A percentile compares a stretch with the other conserved stretches of the same genome.
phyloP scores from a whole-genome alignment of 2,113 vertebrate species.

The Carollia perspicillata region DNA sequence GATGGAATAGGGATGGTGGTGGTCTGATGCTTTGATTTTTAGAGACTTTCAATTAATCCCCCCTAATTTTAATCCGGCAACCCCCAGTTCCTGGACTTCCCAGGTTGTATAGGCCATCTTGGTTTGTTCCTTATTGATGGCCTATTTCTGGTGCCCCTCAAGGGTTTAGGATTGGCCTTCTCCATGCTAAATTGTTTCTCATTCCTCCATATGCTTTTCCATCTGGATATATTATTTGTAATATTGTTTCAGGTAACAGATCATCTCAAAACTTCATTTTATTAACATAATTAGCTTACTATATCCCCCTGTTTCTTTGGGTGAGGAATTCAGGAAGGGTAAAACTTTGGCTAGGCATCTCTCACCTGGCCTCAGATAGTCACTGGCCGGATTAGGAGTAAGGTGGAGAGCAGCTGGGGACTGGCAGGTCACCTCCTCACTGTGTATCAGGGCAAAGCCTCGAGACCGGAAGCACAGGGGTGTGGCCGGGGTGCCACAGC shows the following conservation, averaged over 20 bases:
- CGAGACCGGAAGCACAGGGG: neutral
- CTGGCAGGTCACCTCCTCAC: neutral
- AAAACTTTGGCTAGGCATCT: neutral
- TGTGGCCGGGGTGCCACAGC: rapidly evolving
- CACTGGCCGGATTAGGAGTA: neutral
- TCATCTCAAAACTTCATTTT: neutral
- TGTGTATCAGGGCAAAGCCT: neutral
- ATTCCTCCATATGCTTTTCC: neutral
- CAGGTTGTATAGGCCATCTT: neutral
- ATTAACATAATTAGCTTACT: neutral
- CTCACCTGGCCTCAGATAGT: neutral
- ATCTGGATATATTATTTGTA: neutral
- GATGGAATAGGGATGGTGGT: too few species aligned
- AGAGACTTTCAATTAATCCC: neutral
- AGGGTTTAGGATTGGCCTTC: neutral
- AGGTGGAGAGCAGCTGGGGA: rapidly evolving
- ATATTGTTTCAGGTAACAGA: neutral
- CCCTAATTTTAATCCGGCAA: neutral
- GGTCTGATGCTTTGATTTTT: neutral
- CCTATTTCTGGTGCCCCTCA: neutral
- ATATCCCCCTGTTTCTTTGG: neutral
- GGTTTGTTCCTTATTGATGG: neutral
- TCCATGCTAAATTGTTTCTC: neutral
- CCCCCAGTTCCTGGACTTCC: neutral
- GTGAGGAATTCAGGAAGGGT: neutral